Evolutionary conservation across 2,113 vertebrate species (phyloP).

Genomic region (Delphinapterus leucas): DNA sequence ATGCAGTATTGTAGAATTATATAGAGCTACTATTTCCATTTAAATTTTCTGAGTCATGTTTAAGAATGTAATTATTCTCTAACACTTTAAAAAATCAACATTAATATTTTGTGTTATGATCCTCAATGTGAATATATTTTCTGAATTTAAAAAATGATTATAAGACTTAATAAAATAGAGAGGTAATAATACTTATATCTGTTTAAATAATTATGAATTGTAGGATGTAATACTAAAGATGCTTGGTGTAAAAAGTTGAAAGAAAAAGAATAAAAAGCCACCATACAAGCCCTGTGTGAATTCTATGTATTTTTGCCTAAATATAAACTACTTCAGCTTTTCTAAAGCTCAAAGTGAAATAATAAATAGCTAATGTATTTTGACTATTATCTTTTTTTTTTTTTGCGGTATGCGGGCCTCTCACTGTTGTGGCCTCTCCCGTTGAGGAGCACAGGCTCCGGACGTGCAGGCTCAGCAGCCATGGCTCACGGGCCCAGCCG

Average conservation of each 20-base stretch:
- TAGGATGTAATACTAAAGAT: background rate
- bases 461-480: no score
- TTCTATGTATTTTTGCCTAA: background rate
- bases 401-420: no score
- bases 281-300: background rate
- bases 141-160: background rate
- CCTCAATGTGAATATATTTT: background rate
- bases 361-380: background rate
- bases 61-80: background rate
- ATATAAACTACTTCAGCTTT: background rate
- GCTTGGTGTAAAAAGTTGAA: background rate
- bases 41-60: background rate
- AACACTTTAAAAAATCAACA: background rate
- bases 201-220: background rate
- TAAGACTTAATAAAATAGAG: background rate
- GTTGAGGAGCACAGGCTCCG: no score
- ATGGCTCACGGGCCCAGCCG: no score
- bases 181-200: background rate
- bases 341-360: constrained; percentile 7
- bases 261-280: background rate
- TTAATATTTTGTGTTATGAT: background rate
- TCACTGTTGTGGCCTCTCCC: no score
- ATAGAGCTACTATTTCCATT: background rate
- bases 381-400: background rate
- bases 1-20: background rate